A percentile compares a stretch with the other conserved stretches of the same genome.
phyloP scores from a whole-genome alignment of 2,888 invertebrate genomes.

The Ennomos erosarius region DNA sequence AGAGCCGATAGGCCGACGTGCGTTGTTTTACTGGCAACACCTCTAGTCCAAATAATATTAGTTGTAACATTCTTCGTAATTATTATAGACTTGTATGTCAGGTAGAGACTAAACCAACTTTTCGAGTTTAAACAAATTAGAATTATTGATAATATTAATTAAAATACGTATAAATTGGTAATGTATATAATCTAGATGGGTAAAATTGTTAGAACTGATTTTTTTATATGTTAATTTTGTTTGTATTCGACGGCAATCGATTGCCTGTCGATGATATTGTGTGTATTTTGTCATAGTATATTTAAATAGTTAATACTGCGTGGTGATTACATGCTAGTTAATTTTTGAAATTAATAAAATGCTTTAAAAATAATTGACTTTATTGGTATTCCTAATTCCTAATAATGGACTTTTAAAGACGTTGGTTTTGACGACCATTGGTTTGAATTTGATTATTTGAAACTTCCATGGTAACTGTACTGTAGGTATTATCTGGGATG shows the following conservation, averaged over 20 bases:
- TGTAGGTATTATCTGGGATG: no score
- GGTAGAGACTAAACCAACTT: slow-evolving; percentile 21
- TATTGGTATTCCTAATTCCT: no score
- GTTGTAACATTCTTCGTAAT: slow-evolving; percentile 22
- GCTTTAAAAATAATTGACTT: slow-evolving; percentile 64
- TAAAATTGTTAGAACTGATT: slow-evolving; percentile 72
- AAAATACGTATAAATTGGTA: slow-evolving; percentile 65
- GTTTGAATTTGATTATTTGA: no score
- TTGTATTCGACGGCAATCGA: slow-evolving; percentile 58
- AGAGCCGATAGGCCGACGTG: slow-evolving; percentile 34
- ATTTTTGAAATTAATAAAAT: slow-evolving; percentile 82
- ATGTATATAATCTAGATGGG: slow-evolving; percentile 68
- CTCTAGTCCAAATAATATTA: slow-evolving; percentile 41
- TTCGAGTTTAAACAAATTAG: slow-evolving; percentile 60
- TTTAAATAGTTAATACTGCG: slow-evolving; percentile 75
- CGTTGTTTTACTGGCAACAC: slow-evolving; percentile 41
- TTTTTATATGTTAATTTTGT: slow-evolving; percentile 59
- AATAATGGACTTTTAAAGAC: no score
- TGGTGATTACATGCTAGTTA: slow-evolving; percentile 81
- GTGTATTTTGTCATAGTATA: slow-evolving; percentile 79
- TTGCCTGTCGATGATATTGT: slow-evolving; percentile 59
- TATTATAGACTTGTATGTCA: slow-evolving; percentile 2
- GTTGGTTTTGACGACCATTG: no score
- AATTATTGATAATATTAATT: slow-evolving; percentile 64
- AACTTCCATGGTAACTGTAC: no score